Evolutionary conservation across 1,140 invertebrate species (phyloP).

Genomic region (Brachionus angularis): DNA sequence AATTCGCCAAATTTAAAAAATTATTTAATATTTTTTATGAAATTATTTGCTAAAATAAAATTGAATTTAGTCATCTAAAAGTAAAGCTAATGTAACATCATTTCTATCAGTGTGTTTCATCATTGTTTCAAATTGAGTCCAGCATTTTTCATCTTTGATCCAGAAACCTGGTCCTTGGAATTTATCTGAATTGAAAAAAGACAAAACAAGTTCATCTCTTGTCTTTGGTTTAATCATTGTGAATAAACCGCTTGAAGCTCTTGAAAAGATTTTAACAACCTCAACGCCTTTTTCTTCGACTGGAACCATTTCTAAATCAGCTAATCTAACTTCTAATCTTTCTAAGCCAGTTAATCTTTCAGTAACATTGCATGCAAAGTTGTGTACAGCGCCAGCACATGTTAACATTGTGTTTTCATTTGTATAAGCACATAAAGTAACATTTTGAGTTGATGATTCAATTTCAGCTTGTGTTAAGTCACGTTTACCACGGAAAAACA

Average conservation of each 20-base stretch:
- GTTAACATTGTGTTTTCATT: not conserved
- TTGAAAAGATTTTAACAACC: conserved; percentile 22
- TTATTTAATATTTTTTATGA: no score
- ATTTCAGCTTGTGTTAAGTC: no score
- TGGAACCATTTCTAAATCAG: conserved; percentile 12
- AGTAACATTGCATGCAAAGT: conserved; percentile 2
- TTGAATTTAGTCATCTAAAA: conserved; percentile 16
- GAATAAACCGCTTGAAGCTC: conserved; percentile 29
- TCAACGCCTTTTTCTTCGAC: not conserved
- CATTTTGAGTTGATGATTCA: not conserved
- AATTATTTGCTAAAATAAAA: no score
- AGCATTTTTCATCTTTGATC: conserved; percentile 8
- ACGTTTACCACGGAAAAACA: not conserved
- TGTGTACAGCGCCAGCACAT: not conserved
- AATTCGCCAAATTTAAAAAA: no score
- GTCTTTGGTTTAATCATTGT: conserved; percentile 19
- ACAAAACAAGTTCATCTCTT: not conserved
- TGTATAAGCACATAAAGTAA: conserved; percentile 1
- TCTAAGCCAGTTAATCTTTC: conserved; percentile 8
- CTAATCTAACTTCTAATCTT: conserved; percentile 1
- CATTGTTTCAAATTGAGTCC: not conserved
- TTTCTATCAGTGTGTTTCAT: not conserved
- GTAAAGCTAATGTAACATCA: conserved; percentile 27
- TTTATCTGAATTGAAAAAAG: conserved; percentile 27
- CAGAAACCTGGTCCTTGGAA: conserved; percentile 14